Conservation (phyloP, 2,113 vertebrate genomes). For the Loxodonta africana region DNA sequence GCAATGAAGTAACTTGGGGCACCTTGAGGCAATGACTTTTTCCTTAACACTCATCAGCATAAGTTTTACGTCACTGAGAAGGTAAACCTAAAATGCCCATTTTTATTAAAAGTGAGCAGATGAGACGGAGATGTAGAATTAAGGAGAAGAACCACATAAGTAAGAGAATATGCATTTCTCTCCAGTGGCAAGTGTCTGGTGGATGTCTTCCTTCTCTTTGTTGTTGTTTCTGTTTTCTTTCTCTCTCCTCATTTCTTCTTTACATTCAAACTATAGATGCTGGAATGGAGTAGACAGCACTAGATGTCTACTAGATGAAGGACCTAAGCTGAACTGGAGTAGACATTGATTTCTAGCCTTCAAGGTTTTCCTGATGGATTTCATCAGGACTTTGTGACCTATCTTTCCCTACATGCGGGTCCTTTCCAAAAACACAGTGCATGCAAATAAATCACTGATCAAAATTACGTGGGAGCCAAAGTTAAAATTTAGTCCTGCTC, state of each 20-base stretch:
- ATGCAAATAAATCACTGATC: background rate
- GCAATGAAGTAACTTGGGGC: background rate
- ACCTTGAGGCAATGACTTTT: background rate
- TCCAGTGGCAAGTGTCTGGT: background rate
- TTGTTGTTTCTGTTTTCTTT: background rate
- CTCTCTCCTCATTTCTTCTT: background rate
- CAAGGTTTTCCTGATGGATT: background rate
- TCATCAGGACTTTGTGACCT: background rate
- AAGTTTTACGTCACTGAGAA: background rate
- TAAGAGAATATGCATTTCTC: background rate
- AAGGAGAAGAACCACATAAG: background rate
- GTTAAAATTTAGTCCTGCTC: background rate
- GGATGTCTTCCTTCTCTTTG: background rate
- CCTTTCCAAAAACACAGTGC: background rate
- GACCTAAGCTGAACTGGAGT: background rate
- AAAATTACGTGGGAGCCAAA: background rate
- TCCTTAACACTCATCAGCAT: slow-evolving; percentile 5
- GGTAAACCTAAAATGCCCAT: background rate
- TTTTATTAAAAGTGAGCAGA: background rate
- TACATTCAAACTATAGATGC: background rate
- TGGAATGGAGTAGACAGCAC: background rate
- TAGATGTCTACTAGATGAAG: background rate
- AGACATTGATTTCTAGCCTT: background rate
- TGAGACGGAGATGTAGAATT: background rate
- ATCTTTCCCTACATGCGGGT: background rate